Conservation (phyloP, 2,113 vertebrate species). For the Salvelinus fontinalis region DNA sequence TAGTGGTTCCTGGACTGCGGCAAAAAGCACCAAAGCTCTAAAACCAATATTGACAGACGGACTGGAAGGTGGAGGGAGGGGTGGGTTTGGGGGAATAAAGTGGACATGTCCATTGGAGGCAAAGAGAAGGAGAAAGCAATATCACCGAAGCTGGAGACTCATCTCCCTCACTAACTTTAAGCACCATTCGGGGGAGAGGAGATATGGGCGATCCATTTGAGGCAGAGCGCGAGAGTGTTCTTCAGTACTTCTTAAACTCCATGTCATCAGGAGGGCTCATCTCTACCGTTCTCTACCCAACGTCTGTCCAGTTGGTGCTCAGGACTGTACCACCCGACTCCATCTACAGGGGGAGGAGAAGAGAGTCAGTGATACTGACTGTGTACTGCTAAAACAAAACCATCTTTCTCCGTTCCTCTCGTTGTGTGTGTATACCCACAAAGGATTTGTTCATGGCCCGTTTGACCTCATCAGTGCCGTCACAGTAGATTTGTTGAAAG, state of each 20-base stretch:
- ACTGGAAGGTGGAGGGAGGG: background rate
- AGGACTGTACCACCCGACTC: conserved; percentile 97
- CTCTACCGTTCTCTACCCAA: conserved; percentile 91
- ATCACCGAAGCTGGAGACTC: no score
- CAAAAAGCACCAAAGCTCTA: background rate
- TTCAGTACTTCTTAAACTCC: conserved; percentile 90
- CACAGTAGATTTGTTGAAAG: conserved; percentile 86
- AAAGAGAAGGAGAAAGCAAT: no score
- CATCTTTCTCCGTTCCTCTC: no score
- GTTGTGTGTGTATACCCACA: conserved; percentile 73
- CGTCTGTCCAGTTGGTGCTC: conserved; percentile 98
- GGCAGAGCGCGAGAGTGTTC: background rate
- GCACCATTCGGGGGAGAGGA: background rate
- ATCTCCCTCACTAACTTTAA: no score
- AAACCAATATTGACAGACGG: background rate
- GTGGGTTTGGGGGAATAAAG: background rate
- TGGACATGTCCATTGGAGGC: background rate
- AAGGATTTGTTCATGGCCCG: conserved; percentile 99
- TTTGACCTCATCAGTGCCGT: conserved; percentile 93
- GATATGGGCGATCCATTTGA: background rate
- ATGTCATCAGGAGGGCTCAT: conserved; percentile 92
- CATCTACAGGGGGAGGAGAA: conserved; percentile 78
- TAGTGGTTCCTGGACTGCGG: background rate
- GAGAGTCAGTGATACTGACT: background rate
- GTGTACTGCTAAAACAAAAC: no score